Evolutionary conservation across 2,113 vertebrate genomes (phyloP).

Genomic region (Cavia aperea): DNA sequence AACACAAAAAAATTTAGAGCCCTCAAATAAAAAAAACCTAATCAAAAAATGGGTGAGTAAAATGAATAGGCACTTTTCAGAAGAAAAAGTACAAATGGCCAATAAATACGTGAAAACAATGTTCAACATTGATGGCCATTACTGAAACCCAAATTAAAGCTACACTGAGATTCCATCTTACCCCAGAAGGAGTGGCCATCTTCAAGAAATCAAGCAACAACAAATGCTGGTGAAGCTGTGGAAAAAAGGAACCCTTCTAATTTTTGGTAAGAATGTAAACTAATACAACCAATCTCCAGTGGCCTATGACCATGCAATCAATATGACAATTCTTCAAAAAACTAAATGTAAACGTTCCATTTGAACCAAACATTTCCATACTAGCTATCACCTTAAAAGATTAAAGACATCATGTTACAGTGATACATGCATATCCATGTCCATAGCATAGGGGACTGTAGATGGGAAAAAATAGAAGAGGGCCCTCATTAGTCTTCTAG

Average conservation of each 20-base stretch:
- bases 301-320: not conserved
- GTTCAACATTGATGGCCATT: not conserved
- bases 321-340: not conserved
- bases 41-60: not conserved
- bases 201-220: not conserved
- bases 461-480: not conserved
- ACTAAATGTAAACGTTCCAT: not conserved
- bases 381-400: not conserved
- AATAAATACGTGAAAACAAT: not conserved
- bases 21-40: not conserved
- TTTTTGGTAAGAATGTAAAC: not conserved
- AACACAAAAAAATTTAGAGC: not conserved
- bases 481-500: not conserved
- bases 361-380: not conserved
- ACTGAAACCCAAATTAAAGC: not conserved
- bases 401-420: not conserved
- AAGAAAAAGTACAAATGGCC: not conserved
- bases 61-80: not conserved
- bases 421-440: not conserved
- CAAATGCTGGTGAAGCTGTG: not conserved
- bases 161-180: not conserved
- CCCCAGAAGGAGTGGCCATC: not conserved
- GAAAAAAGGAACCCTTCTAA: not conserved
- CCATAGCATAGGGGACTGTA: not conserved
- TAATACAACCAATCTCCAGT: not conserved